These are phyloP conservation scores for Agapornis canus DNA, from an alignment of 2,797 vertebrate species.

Conservation along the genomic window DNA sequence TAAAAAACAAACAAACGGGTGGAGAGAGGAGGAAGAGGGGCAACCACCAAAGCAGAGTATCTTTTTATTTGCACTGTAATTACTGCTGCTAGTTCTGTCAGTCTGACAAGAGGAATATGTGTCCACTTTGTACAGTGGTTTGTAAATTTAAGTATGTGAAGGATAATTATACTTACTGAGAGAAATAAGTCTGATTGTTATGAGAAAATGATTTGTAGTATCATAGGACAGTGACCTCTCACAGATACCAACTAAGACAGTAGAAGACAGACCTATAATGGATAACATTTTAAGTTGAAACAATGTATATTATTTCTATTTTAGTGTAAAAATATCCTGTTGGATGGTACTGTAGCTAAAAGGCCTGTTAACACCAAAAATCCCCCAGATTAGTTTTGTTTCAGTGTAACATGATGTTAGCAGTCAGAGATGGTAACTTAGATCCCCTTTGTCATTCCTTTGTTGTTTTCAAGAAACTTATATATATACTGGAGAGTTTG, in stretches of 20 bases:
- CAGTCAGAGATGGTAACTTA: neutral
- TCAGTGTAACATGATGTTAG: neutral
- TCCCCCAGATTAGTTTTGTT: neutral
- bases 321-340: neutral
- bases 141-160: neutral
- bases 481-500: neutral
- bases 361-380: neutral
- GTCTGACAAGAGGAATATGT: neutral
- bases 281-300: neutral
- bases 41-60: neutral
- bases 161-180: neutral
- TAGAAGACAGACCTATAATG: neutral
- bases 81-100: neutral
- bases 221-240: conserved; percentile 2
- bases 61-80: neutral
- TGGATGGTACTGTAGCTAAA: neutral
- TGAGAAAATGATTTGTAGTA: neutral
- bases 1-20: neutral
- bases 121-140: neutral
- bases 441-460: neutral
- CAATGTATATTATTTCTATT: neutral
- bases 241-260: neutral
- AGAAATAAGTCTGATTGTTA: conserved; percentile 17
- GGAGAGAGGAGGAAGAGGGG: accelerated
- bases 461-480: neutral